Base-by-base conservation (phyloP, 2,113 vertebrate species). In the Macheiramphus alcinus region DNA sequence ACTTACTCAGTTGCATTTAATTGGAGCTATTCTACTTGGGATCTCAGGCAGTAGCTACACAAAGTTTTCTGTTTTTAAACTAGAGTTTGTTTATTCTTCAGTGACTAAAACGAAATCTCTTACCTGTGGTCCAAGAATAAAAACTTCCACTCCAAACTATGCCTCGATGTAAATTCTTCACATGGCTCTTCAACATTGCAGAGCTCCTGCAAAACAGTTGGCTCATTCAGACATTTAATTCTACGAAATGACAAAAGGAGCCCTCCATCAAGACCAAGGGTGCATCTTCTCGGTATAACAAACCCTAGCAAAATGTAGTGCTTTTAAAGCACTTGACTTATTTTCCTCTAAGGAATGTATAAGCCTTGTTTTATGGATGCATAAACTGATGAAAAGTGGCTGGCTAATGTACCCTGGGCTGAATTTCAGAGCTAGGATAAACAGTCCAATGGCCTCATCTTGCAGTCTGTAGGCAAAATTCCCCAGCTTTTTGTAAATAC, bases 71-170 rank as follows among this genome's bases (percentile, higher is more conserved):
- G 4, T 23, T 91, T 94, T 82, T 67, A 74, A 91, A 47, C 50
- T 42, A 38, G 8, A 42, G 20, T 71, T 86, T 71, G 26, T 43
- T 78, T 47, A 70, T 45, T 63, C 6, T 43, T 67, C 74, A 66
- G 43, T 52, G 32, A 71, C n/a, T 50, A 62, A 94, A 43, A 6
- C 15, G 25, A 82, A 52, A 52, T 8, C 18, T 88, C 96, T 98
- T 97, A 99, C 99, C 99, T 99, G 94, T 98, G 97, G 83, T 98
- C 98, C 91, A 98, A 96, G 96, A 99, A 98, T 55, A 99, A 93
- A 92, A 98, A 98, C 96, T 99, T 99, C 98, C 99, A 99, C 88
- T 99, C 98, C 61, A 99, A 98, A 91, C 99, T 99, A 98, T 99
- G 98, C 92, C 98, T 97, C 1, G 98, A 98, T 38, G 98, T 97